These are phyloP conservation scores for Cephalotes varians DNA, from an alignment of 2,888 invertebrate species.

Conservation along the genomic window DNA sequence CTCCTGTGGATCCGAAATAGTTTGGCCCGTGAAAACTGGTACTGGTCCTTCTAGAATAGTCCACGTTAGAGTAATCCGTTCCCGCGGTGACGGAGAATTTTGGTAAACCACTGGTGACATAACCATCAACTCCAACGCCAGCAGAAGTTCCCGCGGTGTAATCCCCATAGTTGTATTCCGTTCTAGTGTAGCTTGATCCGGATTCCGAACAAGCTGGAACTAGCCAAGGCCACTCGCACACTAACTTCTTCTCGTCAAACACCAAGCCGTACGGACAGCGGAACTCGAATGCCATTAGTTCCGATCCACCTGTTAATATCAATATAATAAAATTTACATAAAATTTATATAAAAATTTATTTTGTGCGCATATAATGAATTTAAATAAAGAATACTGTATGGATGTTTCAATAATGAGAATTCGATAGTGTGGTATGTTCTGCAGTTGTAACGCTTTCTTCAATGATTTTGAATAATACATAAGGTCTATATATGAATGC, in stretches of 20 bases:
- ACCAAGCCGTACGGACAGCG: constrained; percentile 93
- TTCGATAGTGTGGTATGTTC: not conserved
- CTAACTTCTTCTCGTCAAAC: constrained; percentile 90
- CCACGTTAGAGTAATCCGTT: constrained; percentile 1
- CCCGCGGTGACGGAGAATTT: constrained; percentile 34
- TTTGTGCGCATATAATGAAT: not conserved
- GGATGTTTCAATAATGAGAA: not conserved
- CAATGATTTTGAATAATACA: not conserved
- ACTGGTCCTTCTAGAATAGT: not conserved
- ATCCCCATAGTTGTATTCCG: constrained; percentile 86
- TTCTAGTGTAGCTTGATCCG: constrained; percentile 85
- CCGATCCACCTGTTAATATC: constrained; percentile 78
- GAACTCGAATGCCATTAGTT: constrained; percentile 91
- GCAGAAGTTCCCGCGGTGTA: constrained; percentile 80
- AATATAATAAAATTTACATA: not conserved
- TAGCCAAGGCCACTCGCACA: constrained; percentile 94
- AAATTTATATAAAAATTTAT: not conserved
- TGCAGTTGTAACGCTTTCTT: constrained; percentile 4
- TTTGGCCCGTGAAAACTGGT: not conserved
- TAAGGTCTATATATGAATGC: not conserved
- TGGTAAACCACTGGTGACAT: constrained; percentile 59
- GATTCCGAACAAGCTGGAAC: constrained; percentile 89
- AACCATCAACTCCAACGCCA: constrained; percentile 54
- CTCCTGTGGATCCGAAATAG: constrained; percentile 28
- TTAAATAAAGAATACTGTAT: not conserved